Base-by-base conservation (phyloP, 2,113 vertebrate species). In the Grammomys surdaster region DNA sequence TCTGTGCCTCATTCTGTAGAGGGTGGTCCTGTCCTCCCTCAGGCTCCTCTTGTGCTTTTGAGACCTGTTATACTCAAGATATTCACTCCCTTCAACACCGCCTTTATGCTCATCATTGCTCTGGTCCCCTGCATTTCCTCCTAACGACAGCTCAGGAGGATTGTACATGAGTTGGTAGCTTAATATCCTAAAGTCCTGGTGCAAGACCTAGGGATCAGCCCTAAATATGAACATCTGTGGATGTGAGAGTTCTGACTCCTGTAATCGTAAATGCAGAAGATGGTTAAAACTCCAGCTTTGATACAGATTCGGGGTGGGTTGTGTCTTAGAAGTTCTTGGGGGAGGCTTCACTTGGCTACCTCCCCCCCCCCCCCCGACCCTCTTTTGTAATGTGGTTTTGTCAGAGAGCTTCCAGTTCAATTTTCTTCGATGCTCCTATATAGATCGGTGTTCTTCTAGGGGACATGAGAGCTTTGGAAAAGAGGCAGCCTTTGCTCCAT, bases 371-470 rank as follows among this genome's bases (percentile, higher is more conserved):
- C 19, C 48, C 33, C 10, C 10, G 1, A 54, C 12, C 26, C 16
- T 97, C n/a, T 90, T 92, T 90, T 54, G 26, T 26, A 46, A 56
- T 12, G 26, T 7, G 31, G 2, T 91, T 69, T 85, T 80, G 65
- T 88, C 20, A n/a, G 75, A 85, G 48, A 51, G 10, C 5, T 28
- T 72, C 48, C 69, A 63, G 5, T 73, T 65, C n/a, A 2, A 0
- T 91, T 20, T 65, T 89, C 69, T 80, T 70, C 86, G 26, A 88
- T 75, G 14, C 63, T 81, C 76, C 40, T 46, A 4, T 7, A 1
- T 85, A 92, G 31, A 13, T 85, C 36, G 76, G 36, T 94, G 58
- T 77, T 46, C 56, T 91, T 89, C 72, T 40, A 17, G 22, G 26
- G 56, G 56, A 9, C 4, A 14, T 8, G 5, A 40, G 46, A 76